Evolutionary conservation across 2,888 invertebrate genomes (phyloP).

Genomic region (Tipula lateralis): DNA sequence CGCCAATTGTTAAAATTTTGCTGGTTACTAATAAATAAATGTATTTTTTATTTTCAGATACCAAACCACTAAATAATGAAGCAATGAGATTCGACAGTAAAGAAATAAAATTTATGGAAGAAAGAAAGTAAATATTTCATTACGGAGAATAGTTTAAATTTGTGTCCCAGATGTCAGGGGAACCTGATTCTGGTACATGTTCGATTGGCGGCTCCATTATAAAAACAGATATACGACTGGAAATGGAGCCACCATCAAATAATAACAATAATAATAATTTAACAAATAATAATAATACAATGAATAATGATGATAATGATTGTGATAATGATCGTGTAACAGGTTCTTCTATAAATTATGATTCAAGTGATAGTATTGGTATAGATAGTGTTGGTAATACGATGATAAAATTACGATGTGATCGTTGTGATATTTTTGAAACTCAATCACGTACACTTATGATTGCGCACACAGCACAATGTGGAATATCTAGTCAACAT

Average conservation of each 20-base stretch:
- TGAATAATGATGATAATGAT: constrained; percentile 33
- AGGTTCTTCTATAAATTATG: constrained; percentile 35
- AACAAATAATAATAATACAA: constrained; percentile 15
- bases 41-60: neutral
- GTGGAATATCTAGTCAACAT: constrained; percentile 46
- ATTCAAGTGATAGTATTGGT: constrained; percentile 34
- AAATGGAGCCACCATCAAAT: constrained; percentile 41
- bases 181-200: constrained; percentile 30
- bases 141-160: neutral
- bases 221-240: neutral
- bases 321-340: constrained; percentile 35
- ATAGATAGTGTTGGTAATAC: neutral
- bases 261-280: constrained; percentile 27
- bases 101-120: neutral
- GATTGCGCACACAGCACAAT: constrained; percentile 69
- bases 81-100: neutral
- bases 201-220: constrained; percentile 13
- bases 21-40: neutral
- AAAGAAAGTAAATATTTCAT: neutral
- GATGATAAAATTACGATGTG: constrained; percentile 52
- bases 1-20: neutral
- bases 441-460: constrained; percentile 69
- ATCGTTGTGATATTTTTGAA: constrained; percentile 79
- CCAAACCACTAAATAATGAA: neutral
- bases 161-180: constrained; percentile 15